phyloP scores from a whole-genome alignment of 2,888 invertebrate genomes.

The Xylocampa areola region DNA sequence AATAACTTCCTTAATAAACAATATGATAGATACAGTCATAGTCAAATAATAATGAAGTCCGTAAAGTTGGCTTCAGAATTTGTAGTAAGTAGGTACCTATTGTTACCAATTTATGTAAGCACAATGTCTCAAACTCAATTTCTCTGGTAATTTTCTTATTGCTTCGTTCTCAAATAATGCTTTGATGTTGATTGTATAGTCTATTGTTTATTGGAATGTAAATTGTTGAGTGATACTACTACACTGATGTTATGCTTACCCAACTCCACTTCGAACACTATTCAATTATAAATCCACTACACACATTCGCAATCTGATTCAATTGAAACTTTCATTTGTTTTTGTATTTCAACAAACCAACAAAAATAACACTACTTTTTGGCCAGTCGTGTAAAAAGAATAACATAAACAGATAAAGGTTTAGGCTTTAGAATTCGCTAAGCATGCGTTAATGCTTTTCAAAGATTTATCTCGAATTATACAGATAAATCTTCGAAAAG shows the following conservation, averaged over 20 bases:
- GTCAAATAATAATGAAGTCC: constrained; percentile 17
- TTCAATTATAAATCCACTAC: constrained; percentile 11
- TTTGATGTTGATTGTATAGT: constrained; percentile 45
- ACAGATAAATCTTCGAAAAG: no score
- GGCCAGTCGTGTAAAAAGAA: no score
- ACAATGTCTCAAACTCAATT: constrained; percentile 56
- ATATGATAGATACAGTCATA: constrained; percentile 28
- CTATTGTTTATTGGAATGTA: constrained; percentile 27
- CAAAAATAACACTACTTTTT: no score
- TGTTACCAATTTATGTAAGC: constrained; percentile 43
- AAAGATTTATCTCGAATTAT: no score
- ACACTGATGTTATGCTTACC: constrained; percentile 8
- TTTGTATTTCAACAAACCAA: constrained; percentile 12
- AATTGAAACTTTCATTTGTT: constrained; percentile 7
- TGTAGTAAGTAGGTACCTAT: constrained; percentile 33
- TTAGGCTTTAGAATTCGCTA: no score
- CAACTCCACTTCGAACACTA: constrained; percentile 2
- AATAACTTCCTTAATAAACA: constrained; percentile 29
- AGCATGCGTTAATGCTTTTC: no score
- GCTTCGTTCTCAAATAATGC: constrained; percentile 62
- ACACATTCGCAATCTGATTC: neutral
- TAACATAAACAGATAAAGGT: no score
- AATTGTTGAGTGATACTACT: constrained; percentile 14
- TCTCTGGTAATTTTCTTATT: constrained; percentile 64
- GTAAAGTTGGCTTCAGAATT: constrained; percentile 42